A percentile compares a stretch with the other conserved stretches of the same genome.
Conservation (phyloP, 37 sponge, comb jelly and placozoan species). For the Oscarella lobularis region DNA sequence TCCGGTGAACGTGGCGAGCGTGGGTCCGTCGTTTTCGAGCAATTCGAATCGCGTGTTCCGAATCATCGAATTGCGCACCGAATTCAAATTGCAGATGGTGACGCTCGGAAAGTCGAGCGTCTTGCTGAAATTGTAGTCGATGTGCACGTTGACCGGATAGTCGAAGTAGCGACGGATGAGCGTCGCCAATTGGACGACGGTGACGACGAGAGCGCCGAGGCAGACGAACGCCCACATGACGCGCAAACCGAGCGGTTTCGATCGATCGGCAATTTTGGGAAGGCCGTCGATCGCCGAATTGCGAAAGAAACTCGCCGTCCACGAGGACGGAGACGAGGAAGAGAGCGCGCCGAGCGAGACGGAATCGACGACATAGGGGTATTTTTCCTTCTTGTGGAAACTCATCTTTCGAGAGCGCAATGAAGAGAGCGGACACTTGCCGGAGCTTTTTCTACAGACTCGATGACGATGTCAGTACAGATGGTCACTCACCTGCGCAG, state of each 20-base stretch:
- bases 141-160: neutral
- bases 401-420: no score
- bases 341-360: no score
- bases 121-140: constrained; percentile 3
- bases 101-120: neutral
- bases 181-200: neutral
- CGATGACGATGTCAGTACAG: no score
- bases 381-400: no score
- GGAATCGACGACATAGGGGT: no score
- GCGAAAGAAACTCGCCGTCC: neutral
- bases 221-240: neutral
- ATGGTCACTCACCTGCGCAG: no score
- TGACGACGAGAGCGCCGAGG: neutral
- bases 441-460: no score
- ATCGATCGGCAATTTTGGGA: neutral
- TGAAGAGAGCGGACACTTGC: no score
- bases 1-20: neutral
- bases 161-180: neutral
- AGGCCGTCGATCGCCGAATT: neutral
- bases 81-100: constrained; percentile 6
- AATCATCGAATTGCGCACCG: neutral
- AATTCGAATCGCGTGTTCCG: neutral
- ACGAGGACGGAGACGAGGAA: no score
- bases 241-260: neutral
- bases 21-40: neutral